Conservation (phyloP, 2,888 invertebrate genomes). For the Drepanosiphum platanoidis region DNA sequence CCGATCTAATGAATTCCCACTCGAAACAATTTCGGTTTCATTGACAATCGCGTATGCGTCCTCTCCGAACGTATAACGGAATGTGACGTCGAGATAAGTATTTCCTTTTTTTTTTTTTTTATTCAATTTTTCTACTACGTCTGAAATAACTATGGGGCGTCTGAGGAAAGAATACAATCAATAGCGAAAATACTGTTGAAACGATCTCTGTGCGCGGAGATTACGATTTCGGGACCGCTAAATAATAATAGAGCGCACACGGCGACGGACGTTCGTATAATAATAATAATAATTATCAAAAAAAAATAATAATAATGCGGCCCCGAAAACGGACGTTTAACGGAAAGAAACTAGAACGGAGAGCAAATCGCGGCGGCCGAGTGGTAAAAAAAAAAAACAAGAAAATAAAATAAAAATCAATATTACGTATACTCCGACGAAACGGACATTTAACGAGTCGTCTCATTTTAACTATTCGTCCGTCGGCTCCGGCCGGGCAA, state of each 20-base stretch:
- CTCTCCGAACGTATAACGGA: background rate
- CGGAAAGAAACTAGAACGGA: background rate
- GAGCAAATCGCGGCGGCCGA: background rate
- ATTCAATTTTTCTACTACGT: too few relatives aligned
- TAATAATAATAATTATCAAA: too few relatives aligned
- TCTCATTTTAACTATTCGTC: background rate
- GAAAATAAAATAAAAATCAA: constrained; percentile 31
- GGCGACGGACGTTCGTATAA: background rate
- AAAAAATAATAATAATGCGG: background rate
- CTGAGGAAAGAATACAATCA: background rate
- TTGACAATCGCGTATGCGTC: too few relatives aligned
- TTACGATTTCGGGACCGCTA: background rate
- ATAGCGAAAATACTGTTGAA: background rate
- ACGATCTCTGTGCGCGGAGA: background rate
- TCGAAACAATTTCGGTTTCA: too few relatives aligned
- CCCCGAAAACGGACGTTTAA: background rate
- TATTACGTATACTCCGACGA: constrained; percentile 22
- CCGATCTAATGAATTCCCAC: too few relatives aligned
- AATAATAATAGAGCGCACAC: background rate
- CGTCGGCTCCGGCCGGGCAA: background rate
- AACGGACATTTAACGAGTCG: constrained; percentile 24
- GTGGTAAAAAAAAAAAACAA: constrained; percentile 8
- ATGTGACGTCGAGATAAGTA: background rate
- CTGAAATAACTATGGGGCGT: too few relatives aligned
- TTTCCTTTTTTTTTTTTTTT: too few relatives aligned